Evolutionary conservation across 2,888 invertebrate species (phyloP).

Genomic region (Eupithecia pulchellata): DNA sequence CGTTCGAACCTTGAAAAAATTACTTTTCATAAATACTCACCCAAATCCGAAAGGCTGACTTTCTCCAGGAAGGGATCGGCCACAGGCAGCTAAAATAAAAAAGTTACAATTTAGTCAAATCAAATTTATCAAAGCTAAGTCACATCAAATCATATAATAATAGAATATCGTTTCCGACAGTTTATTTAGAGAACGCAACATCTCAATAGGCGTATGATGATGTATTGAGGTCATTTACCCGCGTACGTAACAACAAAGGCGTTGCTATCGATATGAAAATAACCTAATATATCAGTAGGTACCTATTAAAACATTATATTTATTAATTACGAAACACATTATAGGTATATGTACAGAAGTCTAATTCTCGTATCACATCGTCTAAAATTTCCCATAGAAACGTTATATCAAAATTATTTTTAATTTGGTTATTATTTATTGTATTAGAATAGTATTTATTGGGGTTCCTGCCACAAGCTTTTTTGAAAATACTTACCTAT

Average conservation of each 20-base stretch:
- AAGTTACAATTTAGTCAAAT: not conserved
- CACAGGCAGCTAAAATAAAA: slow-evolving; percentile 91
- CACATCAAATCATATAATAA: not conserved
- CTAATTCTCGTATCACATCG: no score
- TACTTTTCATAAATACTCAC: slow-evolving; percentile 56
- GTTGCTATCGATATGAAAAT: slow-evolving; percentile 1
- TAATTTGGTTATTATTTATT: no score
- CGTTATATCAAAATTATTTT: no score
- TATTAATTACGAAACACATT: not conserved
- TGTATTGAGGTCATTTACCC: slow-evolving; percentile 11
- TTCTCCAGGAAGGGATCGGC: slow-evolving; percentile 97
- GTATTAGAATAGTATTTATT: no score
- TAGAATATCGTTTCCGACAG: not conserved
- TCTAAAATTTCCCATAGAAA: no score
- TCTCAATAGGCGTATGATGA: slow-evolving; percentile 2
- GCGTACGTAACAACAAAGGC: not conserved
- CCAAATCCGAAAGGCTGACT: slow-evolving; percentile 81
- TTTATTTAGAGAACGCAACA: slow-evolving; percentile 2
- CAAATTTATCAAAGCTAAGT: not conserved
- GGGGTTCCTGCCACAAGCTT: no score
- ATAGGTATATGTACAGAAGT: no score
- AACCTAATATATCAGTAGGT: not conserved
- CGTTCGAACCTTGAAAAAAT: not conserved
- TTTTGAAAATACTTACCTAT: no score
- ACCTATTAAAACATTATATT: not conserved